A percentile compares a stretch with the other conserved stretches of the same genome.
Evolutionary conservation across 2,113 vertebrate species (phyloP).

Genomic region (Mesembrinibis cayennensis): DNA sequence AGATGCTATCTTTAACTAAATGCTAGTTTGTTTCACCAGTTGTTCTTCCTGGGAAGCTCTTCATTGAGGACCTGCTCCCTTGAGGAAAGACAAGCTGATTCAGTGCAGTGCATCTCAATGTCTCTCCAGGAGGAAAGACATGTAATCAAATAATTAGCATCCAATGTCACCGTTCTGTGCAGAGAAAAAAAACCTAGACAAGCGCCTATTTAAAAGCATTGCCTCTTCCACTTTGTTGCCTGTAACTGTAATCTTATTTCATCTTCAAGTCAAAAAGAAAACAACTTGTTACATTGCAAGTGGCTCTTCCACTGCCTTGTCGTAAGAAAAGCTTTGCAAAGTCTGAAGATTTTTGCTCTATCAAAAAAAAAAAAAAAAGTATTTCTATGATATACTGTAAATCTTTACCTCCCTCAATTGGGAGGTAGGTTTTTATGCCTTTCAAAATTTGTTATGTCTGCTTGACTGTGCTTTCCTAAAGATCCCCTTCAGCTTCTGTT

Average conservation of each 20-base stretch:
- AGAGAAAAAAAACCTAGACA: background rate
- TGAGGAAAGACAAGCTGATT: background rate
- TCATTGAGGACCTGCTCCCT: background rate
- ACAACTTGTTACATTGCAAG: background rate
- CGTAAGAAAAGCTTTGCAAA: constrained; percentile 10
- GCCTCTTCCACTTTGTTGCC: background rate
- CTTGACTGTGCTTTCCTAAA: constrained; percentile 56
- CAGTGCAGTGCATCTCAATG: background rate
- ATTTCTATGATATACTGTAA: constrained; percentile 35
- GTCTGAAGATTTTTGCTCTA: background rate
- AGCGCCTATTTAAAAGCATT: background rate
- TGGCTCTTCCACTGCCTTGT: background rate
- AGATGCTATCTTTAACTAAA: background rate
- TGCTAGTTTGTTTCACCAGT: background rate
- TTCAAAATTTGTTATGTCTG: constrained; percentile 53
- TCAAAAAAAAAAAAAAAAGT: background rate
- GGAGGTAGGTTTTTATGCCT: constrained; percentile 39
- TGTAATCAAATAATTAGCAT: constrained; percentile 11
- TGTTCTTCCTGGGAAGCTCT: background rate
- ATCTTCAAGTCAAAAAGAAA: constrained; percentile 33
- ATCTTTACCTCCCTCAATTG: constrained; percentile 59
- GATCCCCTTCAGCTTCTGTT: constrained; percentile 55
- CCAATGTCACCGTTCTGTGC: background rate
- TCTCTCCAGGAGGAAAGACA: background rate
- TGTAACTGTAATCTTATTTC: background rate